These are phyloP conservation scores for Pseudococcus viburni DNA, from an alignment of 2,888 invertebrate genomes.

Conservation along the genomic window DNA sequence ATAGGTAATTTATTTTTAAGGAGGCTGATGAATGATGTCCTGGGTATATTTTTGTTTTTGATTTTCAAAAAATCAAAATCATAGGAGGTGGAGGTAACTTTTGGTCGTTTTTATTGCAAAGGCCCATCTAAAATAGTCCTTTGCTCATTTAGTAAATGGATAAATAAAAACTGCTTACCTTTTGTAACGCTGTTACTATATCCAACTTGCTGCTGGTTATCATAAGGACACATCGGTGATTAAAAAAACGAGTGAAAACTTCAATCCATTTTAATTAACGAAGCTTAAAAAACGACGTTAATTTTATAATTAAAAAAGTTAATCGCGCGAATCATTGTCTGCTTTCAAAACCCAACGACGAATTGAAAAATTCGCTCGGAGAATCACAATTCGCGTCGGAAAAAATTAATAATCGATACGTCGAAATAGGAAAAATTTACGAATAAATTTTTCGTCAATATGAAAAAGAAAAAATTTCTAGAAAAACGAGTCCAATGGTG, in stretches of 20 bases:
- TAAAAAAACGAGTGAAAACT: background rate
- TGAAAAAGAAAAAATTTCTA: background rate
- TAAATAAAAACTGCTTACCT: background rate
- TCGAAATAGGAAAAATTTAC: background rate
- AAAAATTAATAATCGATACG: background rate
- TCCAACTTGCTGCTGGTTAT: background rate
- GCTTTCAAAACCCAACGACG: background rate
- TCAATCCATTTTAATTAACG: slow-evolving; percentile 30
- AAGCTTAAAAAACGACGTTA: background rate
- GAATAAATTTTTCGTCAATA: background rate
- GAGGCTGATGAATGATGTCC: background rate
- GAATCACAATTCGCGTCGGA: background rate
- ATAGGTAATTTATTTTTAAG: background rate
- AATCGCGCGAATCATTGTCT: background rate
- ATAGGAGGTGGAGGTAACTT: background rate
- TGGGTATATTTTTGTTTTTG: background rate
- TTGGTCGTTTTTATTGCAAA: too few species aligned
- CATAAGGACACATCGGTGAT: slow-evolving; percentile 17
- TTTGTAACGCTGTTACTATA: background rate
- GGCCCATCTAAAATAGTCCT: too few species aligned
- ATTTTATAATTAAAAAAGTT: slow-evolving; percentile 17
- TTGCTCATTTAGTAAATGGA: too few species aligned
- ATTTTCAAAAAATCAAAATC: background rate
- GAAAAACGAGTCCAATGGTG: slow-evolving; percentile 24
- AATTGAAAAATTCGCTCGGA: background rate